phyloP scores from a whole-genome alignment of 2,888 invertebrate species.

The Drosophila greeni region DNA sequence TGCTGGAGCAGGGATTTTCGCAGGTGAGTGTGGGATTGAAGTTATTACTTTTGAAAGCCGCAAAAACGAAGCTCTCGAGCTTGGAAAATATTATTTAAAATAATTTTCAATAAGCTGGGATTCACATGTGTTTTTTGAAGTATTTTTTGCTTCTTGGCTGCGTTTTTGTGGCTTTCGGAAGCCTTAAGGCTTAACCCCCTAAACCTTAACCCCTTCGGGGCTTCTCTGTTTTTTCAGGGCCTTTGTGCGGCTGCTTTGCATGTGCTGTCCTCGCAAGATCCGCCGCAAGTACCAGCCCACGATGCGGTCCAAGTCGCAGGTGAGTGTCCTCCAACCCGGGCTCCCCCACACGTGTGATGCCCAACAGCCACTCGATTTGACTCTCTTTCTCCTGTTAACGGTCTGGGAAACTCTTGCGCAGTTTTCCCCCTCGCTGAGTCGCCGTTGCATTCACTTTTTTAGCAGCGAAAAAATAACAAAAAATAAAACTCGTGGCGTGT shows the following conservation, averaged over 20 bases:
- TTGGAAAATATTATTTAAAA: neutral
- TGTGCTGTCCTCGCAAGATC: slow-evolving; percentile 90
- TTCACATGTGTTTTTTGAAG: neutral
- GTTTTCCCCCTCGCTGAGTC: slow-evolving; percentile 7
- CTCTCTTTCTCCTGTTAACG: slow-evolving; percentile 22
- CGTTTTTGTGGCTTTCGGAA: slow-evolving; percentile 12
- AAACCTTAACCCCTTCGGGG: slow-evolving; percentile 4
- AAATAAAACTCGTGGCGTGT: neutral
- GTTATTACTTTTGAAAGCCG: neutral
- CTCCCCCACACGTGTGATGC: neutral
- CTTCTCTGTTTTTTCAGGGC: slow-evolving; percentile 85
- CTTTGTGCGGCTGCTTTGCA: slow-evolving; percentile 93
- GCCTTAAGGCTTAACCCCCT: neutral
- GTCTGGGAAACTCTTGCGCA: slow-evolving; percentile 8
- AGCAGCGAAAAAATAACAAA: slow-evolving; percentile 1
- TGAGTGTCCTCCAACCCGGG: slow-evolving; percentile 77
- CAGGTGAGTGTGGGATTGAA: slow-evolving; percentile 82
- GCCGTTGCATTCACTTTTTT: slow-evolving; percentile 23
- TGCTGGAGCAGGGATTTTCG: slow-evolving; percentile 98
- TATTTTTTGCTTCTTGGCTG: neutral
- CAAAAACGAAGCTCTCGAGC: neutral
- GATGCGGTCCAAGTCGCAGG: slow-evolving; percentile 92
- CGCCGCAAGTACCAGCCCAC: slow-evolving; percentile 90
- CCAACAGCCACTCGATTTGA: slow-evolving; percentile 24
- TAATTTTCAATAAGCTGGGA: neutral